A percentile compares a stretch with the other conserved stretches of the same genome.
phyloP scores from a whole-genome alignment of 2,888 invertebrate genomes.

The Uropetala carovei region DNA sequence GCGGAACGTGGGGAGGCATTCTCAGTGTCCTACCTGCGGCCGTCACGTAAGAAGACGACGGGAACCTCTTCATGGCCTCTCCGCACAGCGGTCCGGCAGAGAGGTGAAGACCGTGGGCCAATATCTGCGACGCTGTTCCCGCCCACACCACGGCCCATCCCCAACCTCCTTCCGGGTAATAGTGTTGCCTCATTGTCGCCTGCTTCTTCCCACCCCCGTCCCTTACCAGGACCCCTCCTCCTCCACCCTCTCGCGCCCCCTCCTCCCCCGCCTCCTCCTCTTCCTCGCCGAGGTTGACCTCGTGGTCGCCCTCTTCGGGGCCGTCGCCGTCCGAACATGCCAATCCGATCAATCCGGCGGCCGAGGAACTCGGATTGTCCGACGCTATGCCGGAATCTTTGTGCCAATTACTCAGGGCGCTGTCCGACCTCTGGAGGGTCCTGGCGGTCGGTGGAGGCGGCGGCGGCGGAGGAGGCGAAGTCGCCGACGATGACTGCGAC shows the following conservation, averaged over 20 bases:
- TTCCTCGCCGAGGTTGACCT: constrained; percentile 65
- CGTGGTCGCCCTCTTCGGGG: constrained; percentile 35
- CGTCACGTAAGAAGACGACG: constrained; percentile 32
- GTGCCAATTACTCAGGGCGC: constrained; percentile 52
- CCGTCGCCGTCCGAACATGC: constrained; percentile 43
- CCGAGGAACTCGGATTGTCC: constrained; percentile 46
- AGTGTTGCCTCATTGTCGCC: constrained; percentile 74
- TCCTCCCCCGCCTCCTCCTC: constrained; percentile 71
- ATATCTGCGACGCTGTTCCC: constrained; percentile 84
- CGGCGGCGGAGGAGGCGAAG: constrained; percentile 75
- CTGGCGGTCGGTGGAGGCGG: constrained; percentile 65
- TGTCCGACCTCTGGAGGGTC: constrained; percentile 43
- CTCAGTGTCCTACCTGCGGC: constrained; percentile 48
- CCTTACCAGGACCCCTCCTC: constrained; percentile 71
- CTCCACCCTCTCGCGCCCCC: constrained; percentile 76
- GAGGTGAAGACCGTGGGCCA: constrained; percentile 85
- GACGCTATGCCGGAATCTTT: constrained; percentile 49
- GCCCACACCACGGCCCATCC: constrained; percentile 88
- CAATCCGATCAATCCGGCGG: constrained; percentile 45
- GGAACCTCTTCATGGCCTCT: constrained; percentile 68
- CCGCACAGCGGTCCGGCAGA: constrained; percentile 70
- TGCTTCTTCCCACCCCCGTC: constrained; percentile 55
- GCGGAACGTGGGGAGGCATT: not conserved
- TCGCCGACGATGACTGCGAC: constrained; percentile 75
- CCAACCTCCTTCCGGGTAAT: constrained; percentile 93